Evolutionary conservation across 2,113 vertebrate genomes (phyloP).

Genomic region (Enhydra lutris): DNA sequence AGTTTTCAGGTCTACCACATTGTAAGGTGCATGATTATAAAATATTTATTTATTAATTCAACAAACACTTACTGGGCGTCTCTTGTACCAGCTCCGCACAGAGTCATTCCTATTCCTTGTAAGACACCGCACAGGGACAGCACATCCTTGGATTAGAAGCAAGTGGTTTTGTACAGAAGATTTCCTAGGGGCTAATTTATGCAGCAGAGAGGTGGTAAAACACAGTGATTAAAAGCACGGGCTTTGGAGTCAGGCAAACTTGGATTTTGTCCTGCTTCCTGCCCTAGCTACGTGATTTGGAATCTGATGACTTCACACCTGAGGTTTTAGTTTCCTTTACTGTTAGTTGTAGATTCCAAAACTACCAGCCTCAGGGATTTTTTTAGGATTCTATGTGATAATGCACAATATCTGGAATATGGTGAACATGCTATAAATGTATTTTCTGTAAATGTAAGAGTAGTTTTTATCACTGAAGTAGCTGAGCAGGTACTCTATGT

Average conservation of each 20-base stretch:
- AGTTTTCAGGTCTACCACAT: neutral
- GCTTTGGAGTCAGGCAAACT: neutral
- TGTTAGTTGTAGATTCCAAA: neutral
- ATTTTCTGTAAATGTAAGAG: neutral
- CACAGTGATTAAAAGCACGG: neutral
- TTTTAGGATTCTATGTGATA: neutral
- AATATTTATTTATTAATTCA: neutral
- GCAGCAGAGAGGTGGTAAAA: neutral
- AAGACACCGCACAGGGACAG: neutral
- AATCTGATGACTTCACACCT: neutral
- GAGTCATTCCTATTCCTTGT: neutral
- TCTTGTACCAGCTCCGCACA: neutral
- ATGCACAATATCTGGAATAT: neutral
- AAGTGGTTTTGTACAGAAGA: neutral
- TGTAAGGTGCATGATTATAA: neutral
- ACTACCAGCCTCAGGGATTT: neutral
- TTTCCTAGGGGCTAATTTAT: neutral
- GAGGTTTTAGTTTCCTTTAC: neutral
- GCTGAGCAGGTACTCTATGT: neutral
- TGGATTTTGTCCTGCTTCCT: neutral
- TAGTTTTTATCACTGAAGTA: neutral
- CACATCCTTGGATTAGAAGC: neutral
- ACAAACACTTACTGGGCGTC: neutral
- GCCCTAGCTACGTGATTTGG: neutral
- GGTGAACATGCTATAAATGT: neutral